Percentiles rank a stretch among this genome's conserved stretches.
phyloP scores from a whole-genome alignment of 1,140 invertebrate genomes.

The Pseudomyrmex sp. region DNA sequence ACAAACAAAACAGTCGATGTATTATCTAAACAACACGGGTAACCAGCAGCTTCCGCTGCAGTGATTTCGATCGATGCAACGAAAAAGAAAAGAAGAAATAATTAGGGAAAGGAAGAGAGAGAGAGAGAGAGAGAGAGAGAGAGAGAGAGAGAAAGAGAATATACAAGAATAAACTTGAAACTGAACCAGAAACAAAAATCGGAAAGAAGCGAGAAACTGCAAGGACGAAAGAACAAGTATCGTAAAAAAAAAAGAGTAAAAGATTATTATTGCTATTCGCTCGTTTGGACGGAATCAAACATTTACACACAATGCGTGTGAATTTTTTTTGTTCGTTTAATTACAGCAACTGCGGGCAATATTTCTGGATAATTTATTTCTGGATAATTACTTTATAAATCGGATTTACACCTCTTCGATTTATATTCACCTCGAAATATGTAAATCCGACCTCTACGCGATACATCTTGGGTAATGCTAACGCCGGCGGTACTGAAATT shows the following conservation, averaged over 20 bases:
- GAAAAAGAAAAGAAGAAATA: neutral
- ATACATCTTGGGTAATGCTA: too few species aligned
- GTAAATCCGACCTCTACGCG: too few species aligned
- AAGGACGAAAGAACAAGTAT: neutral
- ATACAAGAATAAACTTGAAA: too few species aligned
- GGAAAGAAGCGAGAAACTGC: too few species aligned
- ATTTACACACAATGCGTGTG: neutral
- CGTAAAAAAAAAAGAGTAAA: neutral
- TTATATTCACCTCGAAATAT: too few species aligned
- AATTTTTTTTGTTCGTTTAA: constrained; percentile 12
- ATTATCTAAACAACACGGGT: constrained; percentile 18
- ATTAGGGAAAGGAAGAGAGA: neutral
- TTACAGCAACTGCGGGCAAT: neutral
- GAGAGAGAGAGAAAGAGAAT: neutral
- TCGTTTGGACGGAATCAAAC: neutral
- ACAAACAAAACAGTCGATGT: constrained; percentile 50
- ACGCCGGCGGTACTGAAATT: too few species aligned
- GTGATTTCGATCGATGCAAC: constrained; percentile 8
- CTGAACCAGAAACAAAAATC: neutral
- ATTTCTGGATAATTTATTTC: constrained; percentile 31
- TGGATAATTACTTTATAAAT: constrained; percentile 26
- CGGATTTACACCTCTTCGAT: too few species aligned
- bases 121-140: neutral
- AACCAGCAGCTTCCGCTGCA: constrained; percentile 21
- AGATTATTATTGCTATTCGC: neutral